Evolutionary conservation across 1,140 invertebrate genomes (phyloP).

Genomic region (Solenopsis invicta): DNA sequence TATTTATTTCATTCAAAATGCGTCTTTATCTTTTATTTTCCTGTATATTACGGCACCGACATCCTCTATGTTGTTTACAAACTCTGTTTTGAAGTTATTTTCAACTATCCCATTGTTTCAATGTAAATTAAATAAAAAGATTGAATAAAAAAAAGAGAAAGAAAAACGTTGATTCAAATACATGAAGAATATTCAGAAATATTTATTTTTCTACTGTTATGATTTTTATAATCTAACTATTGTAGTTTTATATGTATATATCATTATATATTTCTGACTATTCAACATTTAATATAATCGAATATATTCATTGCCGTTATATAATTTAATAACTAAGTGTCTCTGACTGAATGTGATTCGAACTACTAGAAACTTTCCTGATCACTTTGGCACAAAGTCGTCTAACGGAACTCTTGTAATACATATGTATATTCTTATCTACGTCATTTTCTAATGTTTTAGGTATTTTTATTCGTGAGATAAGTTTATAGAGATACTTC

Average conservation of each 20-base stretch:
- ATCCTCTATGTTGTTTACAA: neutral
- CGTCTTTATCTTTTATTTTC: neutral
- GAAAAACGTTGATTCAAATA: neutral
- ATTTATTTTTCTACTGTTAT: slow-evolving; percentile 5
- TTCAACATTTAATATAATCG: slow-evolving; percentile 28
- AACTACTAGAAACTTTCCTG: slow-evolving; percentile 47
- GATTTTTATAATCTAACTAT: neutral
- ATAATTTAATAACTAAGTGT: slow-evolving; percentile 23
- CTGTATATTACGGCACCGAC: neutral
- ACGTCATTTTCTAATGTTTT: slow-evolving; percentile 17
- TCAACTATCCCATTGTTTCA: neutral
- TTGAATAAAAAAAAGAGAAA: neutral
- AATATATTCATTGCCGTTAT: slow-evolving; percentile 27
- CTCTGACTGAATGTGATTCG: slow-evolving; percentile 24
- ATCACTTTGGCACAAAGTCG: slow-evolving; percentile 52
- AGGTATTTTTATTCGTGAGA: neutral
- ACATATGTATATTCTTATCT: neutral
- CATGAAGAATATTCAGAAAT: neutral
- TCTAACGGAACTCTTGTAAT: slow-evolving; percentile 27
- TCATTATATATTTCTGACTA: slow-evolving; percentile 15
- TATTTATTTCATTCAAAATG: slow-evolving; percentile 40
- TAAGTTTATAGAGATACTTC: slow-evolving; percentile 8
- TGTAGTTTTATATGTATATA: slow-evolving; percentile 19
- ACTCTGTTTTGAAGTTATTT: slow-evolving; percentile 14
- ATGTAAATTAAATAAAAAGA: slow-evolving; percentile 13